Base-by-base conservation (phyloP, 37 sponge, comb jelly and placozoan genomes). In the Dysidea cf. avara region DNA sequence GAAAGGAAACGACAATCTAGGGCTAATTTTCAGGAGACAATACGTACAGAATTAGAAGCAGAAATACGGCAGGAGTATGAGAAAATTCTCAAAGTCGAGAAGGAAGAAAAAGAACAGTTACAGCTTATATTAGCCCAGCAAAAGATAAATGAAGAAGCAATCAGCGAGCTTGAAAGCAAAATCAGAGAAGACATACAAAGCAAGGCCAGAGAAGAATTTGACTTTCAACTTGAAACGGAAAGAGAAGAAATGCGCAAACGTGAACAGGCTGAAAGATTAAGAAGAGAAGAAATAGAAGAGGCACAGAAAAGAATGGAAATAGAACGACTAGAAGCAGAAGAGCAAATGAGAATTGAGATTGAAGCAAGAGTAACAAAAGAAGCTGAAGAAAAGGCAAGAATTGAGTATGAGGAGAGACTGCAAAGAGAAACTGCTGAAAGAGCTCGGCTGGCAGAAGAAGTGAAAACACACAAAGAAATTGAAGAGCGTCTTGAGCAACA, bases 281-380 rank as follows among this genome's bases (percentile, higher is more conserved):
- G 68, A 70, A 40, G 60, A 61, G 37, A 66, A 82, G 38, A 63
- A 64, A 37, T 47, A 3, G 14, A 58, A 21, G 35, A 63, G 76
- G n/a, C 46, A 65, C 40, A 22, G 79, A 30, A 70, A 75, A 29
- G 76, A 47, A 12, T 57, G 47, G 24, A 25, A n/a, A 13, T 11
- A 20, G 24, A 75, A 49, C 47, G 72, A 6, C 36, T 77, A n/a
- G 86, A 85, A 55, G 74, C 72, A 2, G 86, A 85, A 47, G 86
- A 80, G 46, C 83, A 88, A 53, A 67, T 47, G 12, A 77, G 79
- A 49, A 78, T 88, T 52, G 88, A 77, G 29, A 18, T 78, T 35
- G 88, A 88, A 51, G 88, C 81, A 53, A 56, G 38, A 30, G 73
- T 82, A 29, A 53, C 74, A 35, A 49, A 62, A 37, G 88, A 88